Conservation (phyloP, 2,888 invertebrate genomes). For the Caenorhabditis angaria region DNA sequence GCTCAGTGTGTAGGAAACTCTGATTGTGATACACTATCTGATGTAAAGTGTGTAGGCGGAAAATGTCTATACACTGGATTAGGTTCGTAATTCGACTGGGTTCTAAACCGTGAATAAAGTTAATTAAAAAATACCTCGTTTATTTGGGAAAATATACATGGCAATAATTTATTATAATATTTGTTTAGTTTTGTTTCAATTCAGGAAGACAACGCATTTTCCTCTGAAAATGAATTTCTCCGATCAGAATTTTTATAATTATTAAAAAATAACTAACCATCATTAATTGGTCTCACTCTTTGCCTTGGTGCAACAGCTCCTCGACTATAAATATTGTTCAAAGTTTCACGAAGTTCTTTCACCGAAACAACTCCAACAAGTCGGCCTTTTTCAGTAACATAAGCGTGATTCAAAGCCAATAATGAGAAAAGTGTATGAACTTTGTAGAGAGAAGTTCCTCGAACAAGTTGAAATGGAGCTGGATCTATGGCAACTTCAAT, state of each 20-base stretch:
- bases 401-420: constrained; percentile 96
- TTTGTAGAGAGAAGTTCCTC: constrained; percentile 70
- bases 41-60: too few relatives aligned
- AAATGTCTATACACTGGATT: too few relatives aligned
- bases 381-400: constrained; percentile 94
- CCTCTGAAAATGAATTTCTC: neutral
- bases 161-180: neutral
- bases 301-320: constrained; percentile 60
- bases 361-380: constrained; percentile 94
- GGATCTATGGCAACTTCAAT: constrained; percentile 84
- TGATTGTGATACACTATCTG: too few relatives aligned
- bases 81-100: too few relatives aligned
- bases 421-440: constrained; percentile 97
- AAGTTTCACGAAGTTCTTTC: constrained; percentile 78
- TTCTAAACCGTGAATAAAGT: too few relatives aligned
- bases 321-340: constrained; percentile 67
- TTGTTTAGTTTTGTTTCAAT: neutral
- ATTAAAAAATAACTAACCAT: constrained; percentile 16
- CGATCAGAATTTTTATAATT: neutral
- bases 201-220: constrained; percentile 4
- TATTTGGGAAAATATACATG: too few relatives aligned
- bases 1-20: too few relatives aligned
- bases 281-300: constrained; percentile 23
- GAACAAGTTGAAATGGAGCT: constrained; percentile 76
- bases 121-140: neutral